Percentiles rank a stretch among this genome's conserved stretches.
These are phyloP conservation scores for Pterophyllum scalare DNA, from an alignment of 2,113 vertebrate species.

Conservation along the genomic window DNA sequence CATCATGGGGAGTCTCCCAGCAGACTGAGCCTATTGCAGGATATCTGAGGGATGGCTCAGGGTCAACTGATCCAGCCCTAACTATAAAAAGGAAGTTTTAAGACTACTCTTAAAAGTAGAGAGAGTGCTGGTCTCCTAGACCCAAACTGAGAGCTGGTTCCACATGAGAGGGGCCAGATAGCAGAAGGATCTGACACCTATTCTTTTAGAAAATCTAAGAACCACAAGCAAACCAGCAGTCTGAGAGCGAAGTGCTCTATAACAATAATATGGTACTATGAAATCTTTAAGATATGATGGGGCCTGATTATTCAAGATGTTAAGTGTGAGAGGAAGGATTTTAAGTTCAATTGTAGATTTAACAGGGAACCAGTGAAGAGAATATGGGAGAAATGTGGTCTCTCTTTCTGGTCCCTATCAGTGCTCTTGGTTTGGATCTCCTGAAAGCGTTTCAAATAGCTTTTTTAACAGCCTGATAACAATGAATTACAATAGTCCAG, in stretches of 20 bases:
- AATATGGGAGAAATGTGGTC: background rate
- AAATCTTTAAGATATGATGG: background rate
- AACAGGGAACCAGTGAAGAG: background rate
- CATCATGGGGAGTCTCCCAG: background rate
- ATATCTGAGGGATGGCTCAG: background rate
- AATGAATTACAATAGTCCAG: no score
- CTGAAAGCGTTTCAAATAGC: no score
- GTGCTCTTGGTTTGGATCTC: no score
- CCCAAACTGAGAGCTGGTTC: background rate
- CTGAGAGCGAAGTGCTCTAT: background rate
- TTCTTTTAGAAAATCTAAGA: background rate
- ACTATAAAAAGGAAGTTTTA: background rate
- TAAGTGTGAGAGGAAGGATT: background rate
- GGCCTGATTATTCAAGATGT: background rate
- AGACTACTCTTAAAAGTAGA: background rate
- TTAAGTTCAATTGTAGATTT: background rate
- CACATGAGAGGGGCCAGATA: background rate
- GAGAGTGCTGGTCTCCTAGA: background rate
- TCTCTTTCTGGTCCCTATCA: no score
- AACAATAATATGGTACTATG: no score
- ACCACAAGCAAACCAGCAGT: background rate
- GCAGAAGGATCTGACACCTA: no score
- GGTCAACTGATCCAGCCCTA: background rate
- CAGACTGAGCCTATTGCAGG: background rate
- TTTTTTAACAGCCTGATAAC: no score